Evolutionary conservation across 2,113 vertebrate genomes (phyloP).

Genomic region (Pterophyllum scalare): DNA sequence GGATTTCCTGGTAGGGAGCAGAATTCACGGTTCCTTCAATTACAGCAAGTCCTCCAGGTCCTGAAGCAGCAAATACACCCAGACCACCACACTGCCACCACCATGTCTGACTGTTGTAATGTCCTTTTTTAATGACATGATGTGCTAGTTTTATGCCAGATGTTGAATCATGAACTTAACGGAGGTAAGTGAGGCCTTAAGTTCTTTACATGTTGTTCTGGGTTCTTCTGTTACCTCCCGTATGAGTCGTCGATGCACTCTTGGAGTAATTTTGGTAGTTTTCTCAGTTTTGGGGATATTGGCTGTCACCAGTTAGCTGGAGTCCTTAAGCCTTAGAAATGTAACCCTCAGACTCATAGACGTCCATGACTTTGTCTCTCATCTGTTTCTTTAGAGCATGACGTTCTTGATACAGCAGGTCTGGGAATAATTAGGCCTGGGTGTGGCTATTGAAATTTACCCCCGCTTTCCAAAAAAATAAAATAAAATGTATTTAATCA

Average conservation of each 20-base stretch:
- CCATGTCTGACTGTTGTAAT: no score
- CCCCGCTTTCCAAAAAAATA: neutral
- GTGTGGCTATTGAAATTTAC: neutral
- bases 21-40: no score
- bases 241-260: neutral
- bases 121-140: no score
- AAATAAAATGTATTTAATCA: neutral
- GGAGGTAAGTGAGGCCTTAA: fast-evolving
- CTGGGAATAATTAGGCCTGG: neutral
- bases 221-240: neutral
- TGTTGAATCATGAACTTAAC: neutral
- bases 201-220: neutral
- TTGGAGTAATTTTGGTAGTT: neutral
- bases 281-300: neutral
- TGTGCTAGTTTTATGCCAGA: no score
- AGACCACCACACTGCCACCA: no score
- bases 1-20: no score
- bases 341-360: neutral
- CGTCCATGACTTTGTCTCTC: neutral
- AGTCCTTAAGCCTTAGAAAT: neutral
- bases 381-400: neutral
- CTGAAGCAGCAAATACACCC: no score
- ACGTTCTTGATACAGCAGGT: no score
- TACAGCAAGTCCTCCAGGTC: no score
- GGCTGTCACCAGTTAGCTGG: neutral